A percentile compares a stretch with the other conserved stretches of the same genome.
Evolutionary conservation across 92 coral and sea anemone species (phyloP).

Genomic region (Chrysogorgia sp.): DNA sequence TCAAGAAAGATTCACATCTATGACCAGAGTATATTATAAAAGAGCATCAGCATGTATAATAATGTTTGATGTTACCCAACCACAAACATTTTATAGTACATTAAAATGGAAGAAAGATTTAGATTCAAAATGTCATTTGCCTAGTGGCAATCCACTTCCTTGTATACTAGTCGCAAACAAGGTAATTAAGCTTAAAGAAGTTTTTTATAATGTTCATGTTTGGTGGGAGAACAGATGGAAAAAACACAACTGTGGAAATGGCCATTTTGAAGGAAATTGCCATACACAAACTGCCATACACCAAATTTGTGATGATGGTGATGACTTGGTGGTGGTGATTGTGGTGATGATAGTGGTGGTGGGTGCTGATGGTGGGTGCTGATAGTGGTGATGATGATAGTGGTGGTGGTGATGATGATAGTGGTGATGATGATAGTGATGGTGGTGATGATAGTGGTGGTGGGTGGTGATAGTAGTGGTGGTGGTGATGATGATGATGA

Average conservation of each 20-base stretch:
- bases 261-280: too few species aligned
- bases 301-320: neutral
- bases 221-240: too few species aligned
- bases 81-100: slow-evolving; percentile 84
- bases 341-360: neutral
- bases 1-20: slow-evolving; percentile 88
- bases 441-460: neutral
- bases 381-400: neutral
- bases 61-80: slow-evolving; percentile 93
- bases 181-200: slow-evolving; percentile 34
- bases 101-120: slow-evolving; percentile 91
- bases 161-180: slow-evolving; percentile 90
- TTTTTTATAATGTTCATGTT: too few species aligned
- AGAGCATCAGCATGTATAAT: slow-evolving; percentile 95
- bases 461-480: neutral
- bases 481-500: neutral
- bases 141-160: slow-evolving; percentile 82
- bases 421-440: neutral
- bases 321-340: neutral
- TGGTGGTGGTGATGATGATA: neutral
- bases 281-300: too few species aligned
- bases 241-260: too few species aligned
- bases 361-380: neutral
- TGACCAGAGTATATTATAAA: slow-evolving; percentile 96
- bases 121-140: slow-evolving; percentile 79